Conservation (phyloP, 2,113 vertebrate genomes). For the Hiodon tergisus region DNA sequence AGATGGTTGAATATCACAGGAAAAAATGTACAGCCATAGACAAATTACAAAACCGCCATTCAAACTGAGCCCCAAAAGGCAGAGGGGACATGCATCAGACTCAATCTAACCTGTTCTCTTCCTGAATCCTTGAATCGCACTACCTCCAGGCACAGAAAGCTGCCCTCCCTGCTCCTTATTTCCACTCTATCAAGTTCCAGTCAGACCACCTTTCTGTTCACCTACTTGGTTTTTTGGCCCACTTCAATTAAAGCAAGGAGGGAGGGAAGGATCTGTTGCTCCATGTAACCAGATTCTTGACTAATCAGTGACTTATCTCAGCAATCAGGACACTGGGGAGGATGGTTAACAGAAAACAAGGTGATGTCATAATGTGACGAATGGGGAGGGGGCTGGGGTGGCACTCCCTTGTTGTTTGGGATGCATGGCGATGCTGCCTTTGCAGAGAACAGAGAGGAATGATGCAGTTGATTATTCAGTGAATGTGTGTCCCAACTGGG, state of each 20-base stretch:
- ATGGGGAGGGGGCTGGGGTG: constrained; percentile 28
- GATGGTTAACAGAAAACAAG: constrained; percentile 66
- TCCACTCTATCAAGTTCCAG: background rate
- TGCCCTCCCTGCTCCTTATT: background rate
- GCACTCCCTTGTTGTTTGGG: background rate
- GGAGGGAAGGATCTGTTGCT: constrained; percentile 55
- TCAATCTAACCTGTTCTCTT: background rate
- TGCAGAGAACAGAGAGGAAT: background rate
- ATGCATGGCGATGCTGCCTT: background rate
- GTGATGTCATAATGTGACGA: constrained; percentile 69
- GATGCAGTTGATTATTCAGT: background rate
- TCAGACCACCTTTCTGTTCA: constrained; percentile 5
- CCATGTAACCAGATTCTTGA: constrained; percentile 69
- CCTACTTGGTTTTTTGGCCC: constrained; percentile 33
- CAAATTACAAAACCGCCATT: too few species aligned
- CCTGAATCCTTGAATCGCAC: background rate
- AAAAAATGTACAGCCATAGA: too few species aligned
- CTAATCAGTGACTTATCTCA: constrained; percentile 72
- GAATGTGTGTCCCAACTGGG: background rate
- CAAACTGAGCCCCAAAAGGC: too few species aligned
- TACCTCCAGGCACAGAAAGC: background rate
- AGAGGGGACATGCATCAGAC: background rate
- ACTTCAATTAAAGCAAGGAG: constrained; percentile 37
- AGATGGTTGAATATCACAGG: too few species aligned
- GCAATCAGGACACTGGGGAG: constrained; percentile 66